Conservation (phyloP, 2,113 vertebrate genomes). For the Calidris pugnax region DNA sequence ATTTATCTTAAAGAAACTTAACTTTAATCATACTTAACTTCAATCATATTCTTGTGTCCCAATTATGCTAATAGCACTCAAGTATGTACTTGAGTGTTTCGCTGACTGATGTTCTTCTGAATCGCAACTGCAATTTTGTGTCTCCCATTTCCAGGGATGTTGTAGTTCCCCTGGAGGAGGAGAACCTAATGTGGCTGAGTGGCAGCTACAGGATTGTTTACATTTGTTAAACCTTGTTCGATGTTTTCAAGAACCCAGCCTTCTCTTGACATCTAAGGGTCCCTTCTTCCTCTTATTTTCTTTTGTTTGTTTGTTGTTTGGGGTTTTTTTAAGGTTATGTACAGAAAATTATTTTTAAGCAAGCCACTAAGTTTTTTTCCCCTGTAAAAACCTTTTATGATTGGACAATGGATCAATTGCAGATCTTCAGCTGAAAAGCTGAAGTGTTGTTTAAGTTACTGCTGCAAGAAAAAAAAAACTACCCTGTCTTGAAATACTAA, state of each 20-base stretch:
- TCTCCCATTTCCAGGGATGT: not conserved
- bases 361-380: not conserved
- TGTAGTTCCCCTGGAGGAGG: not conserved
- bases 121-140: not conserved
- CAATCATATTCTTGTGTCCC: not conserved
- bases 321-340: not conserved
- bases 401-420: not conserved
- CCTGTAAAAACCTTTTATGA: not conserved
- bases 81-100: not conserved
- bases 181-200: not conserved
- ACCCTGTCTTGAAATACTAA: not conserved
- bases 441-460: not conserved
- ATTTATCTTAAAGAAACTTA: constrained; percentile 24
- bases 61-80: constrained; percentile 35
- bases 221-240: not conserved
- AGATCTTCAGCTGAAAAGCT: not conserved
- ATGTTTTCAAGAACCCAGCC: not conserved
- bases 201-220: not conserved
- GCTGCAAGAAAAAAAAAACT: not conserved
- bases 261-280: not conserved
- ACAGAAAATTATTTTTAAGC: not conserved
- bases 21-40: constrained; percentile 5
- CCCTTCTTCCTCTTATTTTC: not conserved
- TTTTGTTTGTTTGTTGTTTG: not conserved
- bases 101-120: constrained; percentile 1